phyloP scores from a whole-genome alignment of 2,888 invertebrate genomes.

The Andrena chrysosceles region DNA sequence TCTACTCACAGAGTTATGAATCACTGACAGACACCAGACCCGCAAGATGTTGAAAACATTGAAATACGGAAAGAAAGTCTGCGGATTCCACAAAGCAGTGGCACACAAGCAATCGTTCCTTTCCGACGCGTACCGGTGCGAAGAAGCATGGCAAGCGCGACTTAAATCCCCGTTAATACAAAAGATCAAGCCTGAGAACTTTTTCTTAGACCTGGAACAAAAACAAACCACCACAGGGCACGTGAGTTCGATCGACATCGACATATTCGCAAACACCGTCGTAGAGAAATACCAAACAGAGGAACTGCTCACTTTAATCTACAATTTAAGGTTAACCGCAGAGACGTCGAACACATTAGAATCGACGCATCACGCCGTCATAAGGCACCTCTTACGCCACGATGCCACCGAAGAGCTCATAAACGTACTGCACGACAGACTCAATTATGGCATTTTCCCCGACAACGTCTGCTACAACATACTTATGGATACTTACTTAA shows the following conservation, averaged over 20 bases:
- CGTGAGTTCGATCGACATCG: constrained; percentile 92
- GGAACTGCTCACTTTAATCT: constrained; percentile 90
- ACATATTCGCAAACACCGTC: constrained; percentile 91
- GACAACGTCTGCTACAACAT: constrained; percentile 93
- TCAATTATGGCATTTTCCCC: constrained; percentile 96
- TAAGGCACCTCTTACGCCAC: constrained; percentile 87
- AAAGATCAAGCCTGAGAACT: constrained; percentile 88
- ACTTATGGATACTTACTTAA: constrained; percentile 92
- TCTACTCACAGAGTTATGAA: constrained; percentile 14
- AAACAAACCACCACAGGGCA: constrained; percentile 88
- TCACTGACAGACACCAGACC: not conserved
- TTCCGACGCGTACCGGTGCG: constrained; percentile 90
- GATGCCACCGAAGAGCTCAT: constrained; percentile 87
- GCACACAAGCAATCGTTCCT: constrained; percentile 86
- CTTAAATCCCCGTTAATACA: constrained; percentile 88
- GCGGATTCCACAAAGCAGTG: not conserved
- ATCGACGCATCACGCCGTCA: constrained; percentile 93
- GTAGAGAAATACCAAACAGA: constrained; percentile 87
- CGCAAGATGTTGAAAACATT: constrained; percentile 63
- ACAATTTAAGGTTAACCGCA: constrained; percentile 90
- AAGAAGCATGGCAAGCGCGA: constrained; percentile 89
- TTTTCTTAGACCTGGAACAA: constrained; percentile 90
- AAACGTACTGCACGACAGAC: constrained; percentile 91
- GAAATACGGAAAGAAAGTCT: constrained; percentile 28
- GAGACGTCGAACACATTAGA: constrained; percentile 90